Evolutionary conservation across 1,140 invertebrate species (phyloP), one percentile per base, ranked within the genome.

Genomic region (Heliconius nattereri): DNA sequence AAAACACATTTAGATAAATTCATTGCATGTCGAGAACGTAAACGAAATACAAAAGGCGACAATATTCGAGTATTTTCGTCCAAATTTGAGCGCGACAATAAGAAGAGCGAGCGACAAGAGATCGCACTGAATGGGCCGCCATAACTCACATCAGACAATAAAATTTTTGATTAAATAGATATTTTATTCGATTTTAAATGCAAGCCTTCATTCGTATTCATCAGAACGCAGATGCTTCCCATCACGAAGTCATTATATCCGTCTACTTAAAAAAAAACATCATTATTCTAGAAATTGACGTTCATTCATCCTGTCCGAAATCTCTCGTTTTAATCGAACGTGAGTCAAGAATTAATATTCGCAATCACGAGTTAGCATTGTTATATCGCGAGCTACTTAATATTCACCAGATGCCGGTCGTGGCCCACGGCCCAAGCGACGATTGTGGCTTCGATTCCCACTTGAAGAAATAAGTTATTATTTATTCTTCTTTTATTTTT

Each of bases 221-320:
- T 80, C 74, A 82, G 81, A 82, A 81, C 82, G 45, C 75, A 75
- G 78, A 85, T 81, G 85, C 87, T 92, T 94, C 91, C 92, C 85
- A 91, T 93, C 90, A 91, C 92, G 91, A 90, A 87, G 85, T 88
- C 87, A 89, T 87, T 89, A 92, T 93, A 89, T 93, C 92, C 93
- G 89, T 83, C 87, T 84, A 78, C 80, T 71, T 82, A 79, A 81
- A 86, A 86, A 79, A 86, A 86, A 90, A 88, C 87, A 90, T 87
- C 84, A 86, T 89, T 89, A 89, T 88, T 89, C 81, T 76, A 88
- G 80, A 81, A 85, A 87, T 90, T 91, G 88, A 92, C 91, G 90
- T 87, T 84, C 90, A 86, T 88, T 87, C 91, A 90, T 93, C 89
- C 90, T 91, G 88, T 90, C 90, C 79, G 86, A 92, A 92, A 91